Evolutionary conservation across 2,888 invertebrate species (phyloP).

Genomic region (Camponotus fellah): DNA sequence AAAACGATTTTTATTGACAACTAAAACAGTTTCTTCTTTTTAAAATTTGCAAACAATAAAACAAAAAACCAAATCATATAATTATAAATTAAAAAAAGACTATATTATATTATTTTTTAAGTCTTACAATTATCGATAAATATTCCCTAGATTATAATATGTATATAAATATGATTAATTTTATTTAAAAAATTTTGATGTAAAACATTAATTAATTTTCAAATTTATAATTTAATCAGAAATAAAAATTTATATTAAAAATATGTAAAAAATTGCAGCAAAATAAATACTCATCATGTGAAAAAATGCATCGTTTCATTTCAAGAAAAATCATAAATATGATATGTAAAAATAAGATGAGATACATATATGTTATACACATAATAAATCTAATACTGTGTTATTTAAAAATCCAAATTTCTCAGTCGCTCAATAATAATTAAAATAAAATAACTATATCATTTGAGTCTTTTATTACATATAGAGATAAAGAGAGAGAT

Average conservation of each 20-base stretch:
- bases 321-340: neutral
- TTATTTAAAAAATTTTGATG: neutral
- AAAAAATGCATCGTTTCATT: neutral
- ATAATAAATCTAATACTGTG: neutral
- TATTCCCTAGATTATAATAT: neutral
- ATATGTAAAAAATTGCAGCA: neutral
- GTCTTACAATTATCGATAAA: neutral
- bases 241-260: slow-evolving; percentile 2
- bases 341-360: neutral
- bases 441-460: neutral
- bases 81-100: neutral
- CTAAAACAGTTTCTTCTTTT: slow-evolving; percentile 24
- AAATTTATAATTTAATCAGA: neutral
- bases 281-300: neutral
- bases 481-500: neutral
- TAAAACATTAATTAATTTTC: neutral
- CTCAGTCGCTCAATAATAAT: neutral
- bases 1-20: slow-evolving; percentile 23
- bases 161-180: neutral
- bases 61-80: neutral
- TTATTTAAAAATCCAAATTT: neutral
- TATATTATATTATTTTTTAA: neutral
- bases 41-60: neutral
- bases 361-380: neutral
- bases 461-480: neutral